Base-by-base conservation (phyloP, 2,888 invertebrate genomes). In the Trachelus tabidus region DNA sequence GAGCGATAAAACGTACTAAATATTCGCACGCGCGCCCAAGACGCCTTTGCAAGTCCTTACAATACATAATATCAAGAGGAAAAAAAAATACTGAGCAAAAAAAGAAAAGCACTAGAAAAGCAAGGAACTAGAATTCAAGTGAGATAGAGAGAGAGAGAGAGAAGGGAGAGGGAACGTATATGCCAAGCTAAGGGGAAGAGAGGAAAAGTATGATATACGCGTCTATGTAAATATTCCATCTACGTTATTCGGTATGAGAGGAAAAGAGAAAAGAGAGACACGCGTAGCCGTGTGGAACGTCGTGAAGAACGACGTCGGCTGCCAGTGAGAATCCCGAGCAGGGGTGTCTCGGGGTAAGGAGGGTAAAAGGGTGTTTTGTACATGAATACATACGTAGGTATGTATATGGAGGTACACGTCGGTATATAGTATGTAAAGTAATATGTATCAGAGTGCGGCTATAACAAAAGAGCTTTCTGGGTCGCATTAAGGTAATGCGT, bases 401-500 rank as follows among this genome's bases (percentile, higher is more conserved):
- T 4, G 35, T 74, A 34, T 15, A 75, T n/a, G 56, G 12, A 68
- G 6, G 68, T 31, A 68, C 30, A 56, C 74, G 77, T 23, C 9
- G 23, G 56, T 56, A 23, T 56, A 56, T 56, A 56, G 78, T 76
- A 69, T 69, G 68, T 73, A 73, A 74, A 71, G 78, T 71, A 69
- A 79, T 73, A 76, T 76, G 79, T 80, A 78, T 77, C 69, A 78
- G 81, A 75, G 82, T 79, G 82, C 82, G 80, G 80, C 83, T 82
- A 82, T 86, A 89, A 89, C 87, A 89, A 89, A 89, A 88, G 88
- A 86, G 87, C 86, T 89, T 89, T 90, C 88, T 88, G 84, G 89
- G 89, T 87, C 87, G 86, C 90, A 87, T 90, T 90, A 90, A 86
- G 87, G 87, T 88, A 88, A 89, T 88, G 87, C 87, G 84, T 87